phyloP scores from a whole-genome alignment of 2,797 vertebrate species.

The Hydrophis major region DNA sequence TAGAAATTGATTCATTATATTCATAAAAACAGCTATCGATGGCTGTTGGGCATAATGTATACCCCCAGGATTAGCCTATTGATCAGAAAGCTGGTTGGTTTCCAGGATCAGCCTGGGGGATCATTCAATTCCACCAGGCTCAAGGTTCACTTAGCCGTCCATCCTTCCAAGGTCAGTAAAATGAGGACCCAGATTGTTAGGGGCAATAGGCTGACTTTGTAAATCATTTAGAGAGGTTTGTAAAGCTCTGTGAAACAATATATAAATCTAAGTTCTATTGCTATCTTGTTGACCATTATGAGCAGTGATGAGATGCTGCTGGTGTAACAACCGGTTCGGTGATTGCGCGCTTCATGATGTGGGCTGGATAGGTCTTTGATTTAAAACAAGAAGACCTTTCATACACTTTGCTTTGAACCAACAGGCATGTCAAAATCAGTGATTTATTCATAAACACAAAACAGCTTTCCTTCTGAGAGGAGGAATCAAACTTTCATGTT shows the following conservation, averaged over 20 bases:
- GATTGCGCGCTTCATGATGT: background rate
- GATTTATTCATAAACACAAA: background rate
- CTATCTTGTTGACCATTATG: background rate
- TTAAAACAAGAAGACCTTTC: background rate
- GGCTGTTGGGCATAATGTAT: background rate
- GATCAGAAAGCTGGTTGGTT: background rate
- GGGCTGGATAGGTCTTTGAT: background rate
- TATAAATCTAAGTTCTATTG: no score
- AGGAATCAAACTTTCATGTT: background rate
- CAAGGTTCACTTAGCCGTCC: no score
- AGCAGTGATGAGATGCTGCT: no score
- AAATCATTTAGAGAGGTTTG: no score
- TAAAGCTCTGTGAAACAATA: no score
- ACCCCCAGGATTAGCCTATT: background rate
- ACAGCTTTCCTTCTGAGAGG: background rate
- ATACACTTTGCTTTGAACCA: background rate
- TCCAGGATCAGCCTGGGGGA: background rate
- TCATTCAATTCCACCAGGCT: no score
- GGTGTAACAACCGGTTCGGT: no score
- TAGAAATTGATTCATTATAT: background rate
- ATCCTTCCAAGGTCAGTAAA: no score
- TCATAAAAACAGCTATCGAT: background rate
- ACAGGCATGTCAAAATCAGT: no score
- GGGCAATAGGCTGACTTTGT: no score
- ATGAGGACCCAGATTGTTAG: no score